A percentile compares a stretch with the other conserved stretches of the same genome.
Evolutionary conservation across 1,140 invertebrate genomes (phyloP).

Genomic region (Oryzaephilus surinamensis): DNA sequence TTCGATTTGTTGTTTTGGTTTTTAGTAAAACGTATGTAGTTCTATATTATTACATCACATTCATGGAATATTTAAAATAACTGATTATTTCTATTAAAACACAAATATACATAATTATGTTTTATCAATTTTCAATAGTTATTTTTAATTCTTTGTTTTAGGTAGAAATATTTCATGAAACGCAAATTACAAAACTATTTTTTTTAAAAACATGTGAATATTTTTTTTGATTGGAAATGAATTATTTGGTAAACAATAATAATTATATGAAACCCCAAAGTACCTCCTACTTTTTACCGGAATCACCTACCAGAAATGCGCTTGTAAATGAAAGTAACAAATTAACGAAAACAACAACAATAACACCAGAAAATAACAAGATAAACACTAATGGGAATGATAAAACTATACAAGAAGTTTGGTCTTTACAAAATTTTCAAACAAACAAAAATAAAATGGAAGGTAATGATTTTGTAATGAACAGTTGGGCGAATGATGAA

Average conservation of each 20-base stretch:
- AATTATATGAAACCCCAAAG: conserved; percentile 18
- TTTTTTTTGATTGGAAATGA: conserved; percentile 3
- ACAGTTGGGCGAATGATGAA: conserved; percentile 15
- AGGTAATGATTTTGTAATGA: conserved; percentile 15
- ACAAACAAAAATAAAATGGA: conserved; percentile 16
- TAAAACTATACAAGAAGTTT: conserved; percentile 14
- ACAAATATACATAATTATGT: no score
- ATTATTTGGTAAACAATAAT: conserved; percentile 11
- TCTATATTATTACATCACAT: no score
- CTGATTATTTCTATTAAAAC: no score
- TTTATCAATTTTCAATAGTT: no score
- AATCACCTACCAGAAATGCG: conserved; percentile 9
- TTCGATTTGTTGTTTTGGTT: no score
- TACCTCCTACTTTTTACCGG: conserved; percentile 13
- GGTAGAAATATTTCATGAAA: no score
- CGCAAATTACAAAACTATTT: no score
- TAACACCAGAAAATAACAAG: conserved; percentile 3
- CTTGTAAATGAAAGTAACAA: conserved; percentile 2
- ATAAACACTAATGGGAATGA: background rate
- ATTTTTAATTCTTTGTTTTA: no score
- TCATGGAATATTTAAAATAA: no score
- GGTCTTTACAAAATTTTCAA: conserved; percentile 22
- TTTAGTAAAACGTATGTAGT: no score
- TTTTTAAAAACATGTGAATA: no score
- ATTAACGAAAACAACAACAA: conserved; percentile 14